Evolutionary conservation across 2,888 invertebrate genomes (phyloP).

Genomic region (Baccha elongata): DNA sequence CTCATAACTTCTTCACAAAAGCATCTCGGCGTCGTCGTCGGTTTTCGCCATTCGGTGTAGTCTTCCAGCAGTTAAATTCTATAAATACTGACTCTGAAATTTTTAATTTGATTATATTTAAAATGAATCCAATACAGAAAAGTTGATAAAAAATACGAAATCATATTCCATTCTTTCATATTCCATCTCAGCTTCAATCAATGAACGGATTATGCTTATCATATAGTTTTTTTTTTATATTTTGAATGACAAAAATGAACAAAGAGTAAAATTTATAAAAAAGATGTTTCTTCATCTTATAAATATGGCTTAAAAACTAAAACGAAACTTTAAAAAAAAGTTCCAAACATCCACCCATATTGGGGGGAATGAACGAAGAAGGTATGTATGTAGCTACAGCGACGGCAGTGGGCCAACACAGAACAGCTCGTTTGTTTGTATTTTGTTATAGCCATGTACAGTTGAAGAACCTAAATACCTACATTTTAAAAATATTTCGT

Average conservation of each 20-base stretch:
- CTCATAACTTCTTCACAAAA: slow-evolving; percentile 49
- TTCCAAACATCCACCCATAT: slow-evolving; percentile 4
- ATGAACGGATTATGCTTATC: slow-evolving; percentile 42
- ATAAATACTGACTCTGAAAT: slow-evolving; percentile 59
- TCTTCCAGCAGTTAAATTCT: slow-evolving; percentile 35
- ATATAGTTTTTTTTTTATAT: background rate
- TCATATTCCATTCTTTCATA: slow-evolving; percentile 1
- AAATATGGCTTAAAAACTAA: slow-evolving; percentile 45
- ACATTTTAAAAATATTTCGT: slow-evolving; percentile 81
- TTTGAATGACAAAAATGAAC: background rate
- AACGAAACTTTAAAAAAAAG: slow-evolving; percentile 20
- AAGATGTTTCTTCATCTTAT: slow-evolving; percentile 48
- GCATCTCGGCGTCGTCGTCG: background rate
- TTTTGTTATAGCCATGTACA: slow-evolving; percentile 75
- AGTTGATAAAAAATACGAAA: slow-evolving; percentile 18
- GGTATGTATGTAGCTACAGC: background rate
- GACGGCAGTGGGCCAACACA: slow-evolving; percentile 54
- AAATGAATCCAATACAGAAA: slow-evolving; percentile 50
- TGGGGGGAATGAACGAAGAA: slow-evolving; percentile 24
- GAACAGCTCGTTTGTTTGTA: slow-evolving; percentile 59
- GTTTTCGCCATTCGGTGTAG: slow-evolving; percentile 1
- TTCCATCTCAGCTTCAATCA: slow-evolving; percentile 51
- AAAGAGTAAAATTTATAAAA: slow-evolving; percentile 37
- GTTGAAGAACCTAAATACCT: slow-evolving; percentile 81
- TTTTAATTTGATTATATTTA: slow-evolving; percentile 60